These are phyloP conservation scores for Vanessa tameamea DNA, from an alignment of 1,140 invertebrate genomes.

Conservation along the genomic window DNA sequence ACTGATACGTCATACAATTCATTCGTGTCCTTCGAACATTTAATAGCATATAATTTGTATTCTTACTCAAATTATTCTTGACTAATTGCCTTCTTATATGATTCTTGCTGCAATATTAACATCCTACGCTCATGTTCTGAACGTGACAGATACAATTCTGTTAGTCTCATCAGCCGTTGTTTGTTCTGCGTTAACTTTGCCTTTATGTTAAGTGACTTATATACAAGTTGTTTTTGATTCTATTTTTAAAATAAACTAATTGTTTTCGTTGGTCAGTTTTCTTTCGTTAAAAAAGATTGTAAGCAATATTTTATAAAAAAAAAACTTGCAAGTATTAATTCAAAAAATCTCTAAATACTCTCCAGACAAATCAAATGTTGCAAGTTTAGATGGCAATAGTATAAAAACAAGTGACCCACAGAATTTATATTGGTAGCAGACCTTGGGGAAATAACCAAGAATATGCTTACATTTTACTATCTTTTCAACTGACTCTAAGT, in stretches of 20 bases:
- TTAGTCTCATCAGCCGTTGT: not conserved
- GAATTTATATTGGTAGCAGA: constrained; percentile 6
- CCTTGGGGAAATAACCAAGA: not conserved
- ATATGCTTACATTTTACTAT: constrained; percentile 3
- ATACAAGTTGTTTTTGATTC: too few species aligned
- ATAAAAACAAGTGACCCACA: not conserved
- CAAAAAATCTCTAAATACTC: not conserved
- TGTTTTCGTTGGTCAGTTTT: too few species aligned
- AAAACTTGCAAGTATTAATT: not conserved
- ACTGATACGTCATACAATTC: not conserved
- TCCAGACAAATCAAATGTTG: not conserved
- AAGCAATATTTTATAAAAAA: not conserved
- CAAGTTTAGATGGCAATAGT: not conserved
- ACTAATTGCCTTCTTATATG: constrained; percentile 10
- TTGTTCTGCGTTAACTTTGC: not conserved
- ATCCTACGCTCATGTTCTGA: not conserved
- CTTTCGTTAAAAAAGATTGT: too few species aligned
- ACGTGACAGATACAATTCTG: not conserved
- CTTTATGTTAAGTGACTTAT: not conserved
- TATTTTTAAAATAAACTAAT: too few species aligned
- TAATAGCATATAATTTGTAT: not conserved
- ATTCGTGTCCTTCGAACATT: not conserved
- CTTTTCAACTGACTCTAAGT: not conserved
- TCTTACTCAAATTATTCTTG: not conserved
- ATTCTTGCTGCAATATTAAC: not conserved